Percentiles rank a stretch among this genome's conserved stretches.
Evolutionary conservation across 2,797 vertebrate genomes (phyloP).

Genomic region (Channa striata): DNA sequence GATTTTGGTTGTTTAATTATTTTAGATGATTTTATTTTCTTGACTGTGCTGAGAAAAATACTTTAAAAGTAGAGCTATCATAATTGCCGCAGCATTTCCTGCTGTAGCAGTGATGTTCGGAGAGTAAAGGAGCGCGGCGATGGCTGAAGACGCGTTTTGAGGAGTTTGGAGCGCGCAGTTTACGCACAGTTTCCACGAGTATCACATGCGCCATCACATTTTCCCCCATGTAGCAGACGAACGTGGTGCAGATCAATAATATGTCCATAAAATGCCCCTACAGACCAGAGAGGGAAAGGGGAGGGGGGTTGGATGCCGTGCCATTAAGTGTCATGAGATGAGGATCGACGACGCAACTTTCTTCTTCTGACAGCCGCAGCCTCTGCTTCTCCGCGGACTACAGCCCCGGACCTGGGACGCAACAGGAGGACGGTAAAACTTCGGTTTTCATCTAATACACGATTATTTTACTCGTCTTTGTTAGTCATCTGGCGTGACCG

Average conservation of each 20-base stretch:
- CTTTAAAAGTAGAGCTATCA: background rate
- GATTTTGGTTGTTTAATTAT: too few relatives aligned
- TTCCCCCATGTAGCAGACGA: background rate
- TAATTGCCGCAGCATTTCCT: too few relatives aligned
- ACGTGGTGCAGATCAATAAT: background rate
- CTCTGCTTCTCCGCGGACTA: background rate
- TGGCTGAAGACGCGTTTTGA: background rate
- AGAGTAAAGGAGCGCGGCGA: background rate
- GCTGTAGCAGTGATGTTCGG: background rate
- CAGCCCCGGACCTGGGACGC: conserved; percentile 17
- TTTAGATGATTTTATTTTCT: too few relatives aligned
- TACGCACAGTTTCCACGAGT: background rate
- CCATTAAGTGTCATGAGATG: conserved; percentile 34
- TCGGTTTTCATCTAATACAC: background rate
- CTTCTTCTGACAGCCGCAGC: conserved; percentile 12
- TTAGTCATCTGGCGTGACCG: background rate
- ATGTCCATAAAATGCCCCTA: background rate
- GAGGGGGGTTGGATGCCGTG: conserved; percentile 8
- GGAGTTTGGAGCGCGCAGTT: background rate
- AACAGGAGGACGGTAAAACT: conserved; percentile 59
- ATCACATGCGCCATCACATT: background rate
- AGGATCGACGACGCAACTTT: conserved; percentile 33
- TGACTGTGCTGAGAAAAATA: too few relatives aligned
- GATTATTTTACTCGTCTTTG: background rate
- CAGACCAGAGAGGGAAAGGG: conserved; percentile 1